Evolutionary conservation across 2,888 invertebrate genomes (phyloP), one percentile per base, ranked within the genome.

Genomic region (Eretmocerus hayati): DNA sequence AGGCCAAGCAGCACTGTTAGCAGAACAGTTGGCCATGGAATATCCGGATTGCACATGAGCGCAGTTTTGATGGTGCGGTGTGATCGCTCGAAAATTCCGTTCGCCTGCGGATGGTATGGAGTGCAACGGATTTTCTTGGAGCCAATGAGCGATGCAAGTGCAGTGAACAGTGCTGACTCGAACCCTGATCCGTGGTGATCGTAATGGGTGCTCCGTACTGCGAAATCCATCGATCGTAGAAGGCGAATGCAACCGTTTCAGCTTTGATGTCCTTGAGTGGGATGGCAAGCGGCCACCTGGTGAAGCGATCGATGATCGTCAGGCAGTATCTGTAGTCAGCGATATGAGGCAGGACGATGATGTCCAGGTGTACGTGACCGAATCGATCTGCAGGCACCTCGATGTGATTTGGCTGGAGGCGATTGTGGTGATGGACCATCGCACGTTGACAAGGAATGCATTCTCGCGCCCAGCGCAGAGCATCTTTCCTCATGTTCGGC

Each of bases 101-200:
- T 35, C 15, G 4, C 16, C 18, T 35, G 35, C 4, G 22, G 23
- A 23, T 43, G 35, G 18, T 35, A 43, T 2, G 23, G 35, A 9
- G 43, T 44, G 5, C 36, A 26, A 3, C 30, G 37, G 5, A 26
- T 30, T 3, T 30, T 18, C 13, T 26, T 9, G 8, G 43, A 19
- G 4, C 36, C 42, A 3, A 47, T 5, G 3, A 36, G 33, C n/a
- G n/a, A 5, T 4, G 23, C 16, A 2, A 42, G 30, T 8, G 18
- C 13, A 9, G n/a, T 37, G 21, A 42, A 42, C 15, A 48, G 9
- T 20, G 13, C 11, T 1, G 42, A 36, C 26, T 42, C 48, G 18
- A 48, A 48, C 37, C 48, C 21, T 48, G 48, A 18, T 48, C 42
- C 2, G 30, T 47, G 4, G 42, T 47, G 3, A 47, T 47, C 6